A percentile compares a stretch with the other conserved stretches of the same genome.
These are phyloP conservation scores for Tetraodon nigroviridis DNA, from an alignment of 2,113 vertebrate species.

Conservation along the genomic window DNA sequence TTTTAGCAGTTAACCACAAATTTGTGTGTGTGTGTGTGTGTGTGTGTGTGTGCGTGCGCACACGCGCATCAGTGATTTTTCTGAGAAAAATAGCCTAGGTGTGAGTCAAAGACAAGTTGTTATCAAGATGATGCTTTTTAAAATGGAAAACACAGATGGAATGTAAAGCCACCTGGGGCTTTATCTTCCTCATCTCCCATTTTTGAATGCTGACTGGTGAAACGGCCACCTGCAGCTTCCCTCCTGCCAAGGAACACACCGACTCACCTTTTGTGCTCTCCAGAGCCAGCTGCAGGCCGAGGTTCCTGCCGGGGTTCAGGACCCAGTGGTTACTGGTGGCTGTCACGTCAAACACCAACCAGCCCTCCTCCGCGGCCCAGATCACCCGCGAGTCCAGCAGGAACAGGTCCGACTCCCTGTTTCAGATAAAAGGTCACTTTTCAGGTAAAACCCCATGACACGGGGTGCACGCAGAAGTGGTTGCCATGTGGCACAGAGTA, in stretches of 20 bases:
- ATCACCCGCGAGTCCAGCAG: slow-evolving; percentile 90
- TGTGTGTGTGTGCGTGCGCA: too few species aligned
- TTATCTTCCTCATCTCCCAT: background rate
- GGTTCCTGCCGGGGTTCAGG: slow-evolving; percentile 88
- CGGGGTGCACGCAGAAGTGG: slow-evolving; percentile 18
- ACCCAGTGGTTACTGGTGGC: slow-evolving; percentile 97
- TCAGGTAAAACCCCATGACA: background rate
- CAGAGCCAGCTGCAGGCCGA: slow-evolving; percentile 89
- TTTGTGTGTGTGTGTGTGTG: too few species aligned
- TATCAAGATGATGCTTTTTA: too few species aligned
- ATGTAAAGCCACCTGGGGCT: too few species aligned
- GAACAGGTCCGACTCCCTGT: slow-evolving; percentile 90
- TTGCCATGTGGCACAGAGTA: slow-evolving; percentile 12
- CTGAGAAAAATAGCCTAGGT: too few species aligned
- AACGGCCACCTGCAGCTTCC: background rate
- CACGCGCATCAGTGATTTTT: too few species aligned
- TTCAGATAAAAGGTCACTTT: slow-evolving; percentile 12
- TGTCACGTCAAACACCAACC: slow-evolving; percentile 96
- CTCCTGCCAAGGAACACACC: background rate
- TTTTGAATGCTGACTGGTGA: background rate
- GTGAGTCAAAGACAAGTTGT: too few species aligned
- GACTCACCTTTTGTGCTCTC: slow-evolving; percentile 84
- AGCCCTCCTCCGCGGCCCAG: slow-evolving; percentile 95
- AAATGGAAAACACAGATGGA: too few species aligned
- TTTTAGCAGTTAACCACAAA: too few species aligned